These are phyloP conservation scores for Tapirus indicus DNA, from an alignment of 2,797 vertebrate species.

Conservation along the genomic window DNA sequence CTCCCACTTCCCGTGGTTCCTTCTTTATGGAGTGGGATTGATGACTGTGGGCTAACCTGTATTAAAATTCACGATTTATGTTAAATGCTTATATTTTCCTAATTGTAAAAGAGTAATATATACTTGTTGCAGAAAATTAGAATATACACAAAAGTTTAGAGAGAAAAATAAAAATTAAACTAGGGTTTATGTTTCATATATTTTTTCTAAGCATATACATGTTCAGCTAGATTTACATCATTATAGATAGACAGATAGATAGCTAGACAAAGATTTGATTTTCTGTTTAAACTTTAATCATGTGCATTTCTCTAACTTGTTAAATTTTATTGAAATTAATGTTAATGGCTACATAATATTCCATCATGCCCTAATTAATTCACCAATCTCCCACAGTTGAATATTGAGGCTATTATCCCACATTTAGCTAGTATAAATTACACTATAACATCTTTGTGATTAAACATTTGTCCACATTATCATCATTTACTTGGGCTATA, in stretches of 20 bases:
- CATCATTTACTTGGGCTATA: neutral
- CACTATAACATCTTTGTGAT: neutral
- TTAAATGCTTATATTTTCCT: neutral
- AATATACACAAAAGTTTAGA: neutral
- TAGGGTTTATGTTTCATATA: neutral
- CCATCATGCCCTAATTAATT: neutral
- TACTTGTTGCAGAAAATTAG: neutral
- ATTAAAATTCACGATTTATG: neutral
- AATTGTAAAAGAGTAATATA: neutral
- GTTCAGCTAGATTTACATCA: conserved; percentile 33
- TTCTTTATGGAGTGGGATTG: neutral
- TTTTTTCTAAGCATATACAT: neutral
- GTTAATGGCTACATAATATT: neutral
- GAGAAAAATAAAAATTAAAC: neutral
- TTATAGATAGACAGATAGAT: too few species aligned
- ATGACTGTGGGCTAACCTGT: neutral
- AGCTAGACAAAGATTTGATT: neutral
- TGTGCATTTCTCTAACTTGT: neutral
- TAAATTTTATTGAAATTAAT: neutral
- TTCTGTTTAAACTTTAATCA: conserved; percentile 3
- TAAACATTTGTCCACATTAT: neutral
- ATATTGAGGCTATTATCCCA: neutral
- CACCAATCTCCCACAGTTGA: neutral
- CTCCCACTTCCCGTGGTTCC: neutral
- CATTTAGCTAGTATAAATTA: neutral